These are phyloP conservation scores for Acanthurus tractus DNA, from an alignment of 2,797 vertebrate genomes.

Conservation along the genomic window DNA sequence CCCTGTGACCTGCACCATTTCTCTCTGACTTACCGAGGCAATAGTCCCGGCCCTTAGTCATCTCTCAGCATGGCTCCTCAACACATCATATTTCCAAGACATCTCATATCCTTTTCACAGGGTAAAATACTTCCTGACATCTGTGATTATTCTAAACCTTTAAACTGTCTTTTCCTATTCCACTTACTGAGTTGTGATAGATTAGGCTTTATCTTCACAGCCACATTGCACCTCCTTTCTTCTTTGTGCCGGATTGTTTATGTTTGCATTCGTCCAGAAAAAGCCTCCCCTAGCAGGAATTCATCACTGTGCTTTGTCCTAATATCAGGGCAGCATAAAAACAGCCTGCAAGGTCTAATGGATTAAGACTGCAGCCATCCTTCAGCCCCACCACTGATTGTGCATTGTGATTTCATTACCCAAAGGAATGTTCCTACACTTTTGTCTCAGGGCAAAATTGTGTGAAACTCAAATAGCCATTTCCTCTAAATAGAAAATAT, in stretches of 20 bases:
- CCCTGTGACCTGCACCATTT: slow-evolving; percentile 50
- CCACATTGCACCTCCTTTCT: slow-evolving; percentile 70
- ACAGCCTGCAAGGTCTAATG: slow-evolving; percentile 68
- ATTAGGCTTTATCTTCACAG: slow-evolving; percentile 79
- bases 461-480: slow-evolving; percentile 69
- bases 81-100: slow-evolving; percentile 66
- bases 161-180: slow-evolving; percentile 80
- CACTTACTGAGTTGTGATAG: slow-evolving; percentile 74
- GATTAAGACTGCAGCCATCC: slow-evolving; percentile 67
- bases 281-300: slow-evolving; percentile 56
- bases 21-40: slow-evolving; percentile 31
- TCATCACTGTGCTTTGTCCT: slow-evolving; percentile 63
- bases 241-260: slow-evolving; percentile 73
- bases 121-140: slow-evolving; percentile 79
- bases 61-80: slow-evolving; percentile 52
- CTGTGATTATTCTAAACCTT: slow-evolving; percentile 83
- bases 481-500: slow-evolving; percentile 74
- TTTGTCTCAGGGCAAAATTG: slow-evolving; percentile 64
- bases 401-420: slow-evolving; percentile 78
- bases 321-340: slow-evolving; percentile 60
- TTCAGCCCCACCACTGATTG: slow-evolving; percentile 61
- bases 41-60: slow-evolving; percentile 26
- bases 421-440: slow-evolving; percentile 52
- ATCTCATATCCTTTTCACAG: slow-evolving; percentile 45
- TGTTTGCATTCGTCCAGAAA: slow-evolving; percentile 71